These are phyloP conservation scores for Centropus bengalensis DNA, from an alignment of 2,113 vertebrate genomes.

Conservation along the genomic window DNA sequence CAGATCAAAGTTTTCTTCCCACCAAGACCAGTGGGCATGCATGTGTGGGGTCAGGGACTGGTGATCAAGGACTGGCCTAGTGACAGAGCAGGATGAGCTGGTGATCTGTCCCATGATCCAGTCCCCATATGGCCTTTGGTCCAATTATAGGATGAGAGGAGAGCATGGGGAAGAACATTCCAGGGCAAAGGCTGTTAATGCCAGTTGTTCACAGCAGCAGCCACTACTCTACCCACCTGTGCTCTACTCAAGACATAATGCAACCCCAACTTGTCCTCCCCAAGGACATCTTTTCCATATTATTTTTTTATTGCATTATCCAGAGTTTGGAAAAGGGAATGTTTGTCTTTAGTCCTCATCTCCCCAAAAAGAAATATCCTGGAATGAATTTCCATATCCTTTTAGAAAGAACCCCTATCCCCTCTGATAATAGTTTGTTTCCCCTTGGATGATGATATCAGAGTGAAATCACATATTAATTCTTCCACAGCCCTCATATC, in stretches of 20 bases:
- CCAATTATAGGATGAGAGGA: no score
- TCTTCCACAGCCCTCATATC: background rate
- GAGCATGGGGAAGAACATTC: no score
- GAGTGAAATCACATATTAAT: background rate
- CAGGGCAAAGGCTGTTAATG: no score
- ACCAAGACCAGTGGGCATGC: background rate
- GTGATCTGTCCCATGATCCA: no score
- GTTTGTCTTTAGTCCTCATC: background rate
- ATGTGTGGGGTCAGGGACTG: background rate
- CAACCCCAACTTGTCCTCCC: no score
- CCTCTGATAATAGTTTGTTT: background rate
- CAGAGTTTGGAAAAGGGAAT: background rate
- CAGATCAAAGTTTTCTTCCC: background rate
- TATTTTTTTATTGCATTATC: no score
- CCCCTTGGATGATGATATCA: background rate
- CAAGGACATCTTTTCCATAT: no score
- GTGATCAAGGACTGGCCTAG: background rate
- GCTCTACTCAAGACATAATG: no score
- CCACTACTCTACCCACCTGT: no score
- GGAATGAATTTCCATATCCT: background rate
- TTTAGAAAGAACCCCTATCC: background rate
- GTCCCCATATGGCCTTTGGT: no score
- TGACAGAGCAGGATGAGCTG: background rate
- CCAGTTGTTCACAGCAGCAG: no score
- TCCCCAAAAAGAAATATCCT: no score